Conservation (phyloP, 1,140 invertebrate genomes). For the Drosophila persimilis region DNA sequence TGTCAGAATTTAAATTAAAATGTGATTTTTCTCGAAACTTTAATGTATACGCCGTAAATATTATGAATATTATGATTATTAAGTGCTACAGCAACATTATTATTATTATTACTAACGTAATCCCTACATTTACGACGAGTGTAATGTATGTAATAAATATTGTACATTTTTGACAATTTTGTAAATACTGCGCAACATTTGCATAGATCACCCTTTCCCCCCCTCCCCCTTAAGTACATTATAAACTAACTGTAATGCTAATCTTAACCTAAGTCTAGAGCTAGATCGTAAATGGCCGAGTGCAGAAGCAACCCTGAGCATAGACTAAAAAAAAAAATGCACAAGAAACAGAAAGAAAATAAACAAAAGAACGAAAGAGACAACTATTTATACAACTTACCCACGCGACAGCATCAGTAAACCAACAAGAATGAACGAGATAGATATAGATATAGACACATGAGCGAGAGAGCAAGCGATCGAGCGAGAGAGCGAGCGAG, state of each 20-base stretch:
- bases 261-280: slow-evolving; percentile 55
- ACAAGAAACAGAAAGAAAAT: slow-evolving; percentile 24
- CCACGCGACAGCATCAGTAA: slow-evolving; percentile 67
- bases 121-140: slow-evolving; percentile 35
- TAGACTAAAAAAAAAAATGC: slow-evolving; percentile 67
- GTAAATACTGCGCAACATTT: slow-evolving; percentile 62
- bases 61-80: slow-evolving; percentile 77
- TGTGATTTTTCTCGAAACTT: slow-evolving; percentile 82
- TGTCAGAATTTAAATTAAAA: slow-evolving; percentile 80
- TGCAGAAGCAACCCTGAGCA: slow-evolving; percentile 72
- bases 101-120: slow-evolving; percentile 58
- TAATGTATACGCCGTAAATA: slow-evolving; percentile 81
- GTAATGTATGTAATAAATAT: slow-evolving; percentile 70
- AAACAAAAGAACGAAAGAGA: slow-evolving; percentile 4
- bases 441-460: slow-evolving; percentile 12
- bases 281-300: slow-evolving; percentile 43
- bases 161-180: slow-evolving; percentile 77
- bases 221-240: slow-evolving; percentile 25
- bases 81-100: slow-evolving; percentile 63
- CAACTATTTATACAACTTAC: slow-evolving; percentile 68
- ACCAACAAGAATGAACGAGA: slow-evolving; percentile 32
- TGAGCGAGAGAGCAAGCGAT: slow-evolving; percentile 1
- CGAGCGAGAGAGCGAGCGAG: slow-evolving; percentile 15
- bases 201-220: slow-evolving; percentile 46
- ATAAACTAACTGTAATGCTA: slow-evolving; percentile 37